These are phyloP conservation scores for Pitangus sulphuratus DNA, from an alignment of 2,797 vertebrate species.

Conservation along the genomic window DNA sequence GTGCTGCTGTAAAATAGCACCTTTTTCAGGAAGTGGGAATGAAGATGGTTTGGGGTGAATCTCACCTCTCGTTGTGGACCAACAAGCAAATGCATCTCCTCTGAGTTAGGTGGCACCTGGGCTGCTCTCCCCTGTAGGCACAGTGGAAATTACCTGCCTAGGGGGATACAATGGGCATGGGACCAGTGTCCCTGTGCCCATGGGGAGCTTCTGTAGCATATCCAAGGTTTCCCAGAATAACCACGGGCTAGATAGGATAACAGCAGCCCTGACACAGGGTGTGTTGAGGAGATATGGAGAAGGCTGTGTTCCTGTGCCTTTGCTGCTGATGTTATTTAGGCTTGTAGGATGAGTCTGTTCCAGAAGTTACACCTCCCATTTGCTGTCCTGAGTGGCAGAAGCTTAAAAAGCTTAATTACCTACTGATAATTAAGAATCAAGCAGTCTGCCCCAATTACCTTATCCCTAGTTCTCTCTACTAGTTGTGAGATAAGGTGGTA, in stretches of 20 bases:
- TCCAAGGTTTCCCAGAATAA: background rate
- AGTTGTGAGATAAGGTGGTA: background rate
- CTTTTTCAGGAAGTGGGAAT: background rate
- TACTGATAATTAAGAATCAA: background rate
- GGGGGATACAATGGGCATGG: background rate
- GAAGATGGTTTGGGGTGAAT: background rate
- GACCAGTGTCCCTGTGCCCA: background rate
- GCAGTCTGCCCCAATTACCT: background rate
- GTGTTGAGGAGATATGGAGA: background rate
- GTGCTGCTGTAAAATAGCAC: background rate
- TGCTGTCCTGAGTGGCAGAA: background rate
- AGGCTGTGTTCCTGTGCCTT: background rate
- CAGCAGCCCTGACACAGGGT: background rate
- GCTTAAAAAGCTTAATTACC: background rate
- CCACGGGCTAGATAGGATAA: background rate
- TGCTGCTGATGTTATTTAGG: background rate
- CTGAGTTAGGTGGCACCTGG: background rate
- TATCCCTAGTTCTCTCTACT: background rate
- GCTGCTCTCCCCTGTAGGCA: background rate
- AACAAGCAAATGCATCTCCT: background rate
- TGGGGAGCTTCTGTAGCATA: background rate
- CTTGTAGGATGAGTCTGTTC: background rate
- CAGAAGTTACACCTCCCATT: background rate
- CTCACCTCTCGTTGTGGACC: background rate
- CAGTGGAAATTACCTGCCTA: rapidly evolving